Percentiles rank a stretch among this genome's conserved stretches.
These are phyloP conservation scores for Schizaphis graminum DNA, from an alignment of 2,888 invertebrate species.

Conservation along the genomic window DNA sequence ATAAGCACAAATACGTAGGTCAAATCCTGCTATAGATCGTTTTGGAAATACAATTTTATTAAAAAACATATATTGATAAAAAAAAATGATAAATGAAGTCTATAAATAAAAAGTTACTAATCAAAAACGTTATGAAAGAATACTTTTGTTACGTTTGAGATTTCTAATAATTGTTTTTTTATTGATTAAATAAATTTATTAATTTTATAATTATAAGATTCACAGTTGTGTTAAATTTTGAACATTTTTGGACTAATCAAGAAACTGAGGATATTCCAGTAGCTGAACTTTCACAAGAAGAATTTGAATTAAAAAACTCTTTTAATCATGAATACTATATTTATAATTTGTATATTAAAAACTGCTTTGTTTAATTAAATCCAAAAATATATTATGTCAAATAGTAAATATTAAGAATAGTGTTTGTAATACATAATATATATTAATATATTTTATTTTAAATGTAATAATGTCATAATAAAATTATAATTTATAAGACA, in stretches of 20 bases:
- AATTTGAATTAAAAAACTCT: constrained; percentile 22
- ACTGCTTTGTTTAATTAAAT: constrained; percentile 3
- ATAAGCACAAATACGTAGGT: not conserved
- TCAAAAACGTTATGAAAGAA: not conserved
- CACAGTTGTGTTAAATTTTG: constrained; percentile 35
- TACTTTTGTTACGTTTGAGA: not conserved
- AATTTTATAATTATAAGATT: constrained; percentile 39
- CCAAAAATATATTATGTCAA: not conserved
- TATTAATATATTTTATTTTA: not conserved
- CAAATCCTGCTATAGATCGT: not conserved
- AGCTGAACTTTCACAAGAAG: not conserved
- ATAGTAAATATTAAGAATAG: not conserved
- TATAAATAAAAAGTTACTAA: not conserved
- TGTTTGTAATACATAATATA: not conserved
- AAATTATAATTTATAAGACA: not conserved
- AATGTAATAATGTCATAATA: not conserved
- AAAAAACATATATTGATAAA: not conserved
- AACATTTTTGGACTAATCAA: constrained; percentile 51
- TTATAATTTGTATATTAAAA: constrained; percentile 33
- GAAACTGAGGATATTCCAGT: constrained; percentile 38
- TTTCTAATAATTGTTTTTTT: not conserved
- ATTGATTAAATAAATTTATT: not conserved
- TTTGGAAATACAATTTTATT: not conserved
- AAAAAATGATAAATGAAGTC: not conserved
- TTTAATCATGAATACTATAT: constrained; percentile 43